Base-by-base conservation (phyloP, 2,113 vertebrate genomes). In the Albula glossodonta region DNA sequence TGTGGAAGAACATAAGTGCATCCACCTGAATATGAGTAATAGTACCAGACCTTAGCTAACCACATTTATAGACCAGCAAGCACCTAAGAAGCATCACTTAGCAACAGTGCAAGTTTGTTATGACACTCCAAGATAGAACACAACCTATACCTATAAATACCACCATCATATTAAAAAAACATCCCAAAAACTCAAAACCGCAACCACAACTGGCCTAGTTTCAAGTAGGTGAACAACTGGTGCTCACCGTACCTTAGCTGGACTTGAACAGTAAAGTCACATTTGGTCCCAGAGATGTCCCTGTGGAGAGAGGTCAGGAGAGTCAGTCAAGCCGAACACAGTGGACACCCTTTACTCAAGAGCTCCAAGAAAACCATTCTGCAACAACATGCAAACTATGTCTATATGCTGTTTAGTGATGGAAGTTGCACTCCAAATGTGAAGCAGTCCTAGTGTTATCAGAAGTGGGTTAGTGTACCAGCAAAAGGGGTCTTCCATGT, bases 221-320 rank as follows among this genome's bases (percentile, higher is more conserved):
- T 66, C 4, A 1, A 19, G 15, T 66, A 66, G 60, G 15, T 5
- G 17, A 22, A 66, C 17, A 66, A 15, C 22, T 15, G 17, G 22
- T 5, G 13, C 60, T 19, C 60, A 66, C 60, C 19, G 5, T 94
- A 99, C 96, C 98, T 97, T 96, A 99, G 92, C 95, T 99, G 98
- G 94, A 99, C 98, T 95, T 99, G 98, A 91, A 99, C 98, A 88
- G 97, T 99, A 94, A 99, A 99, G 95, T 99, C 98, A 92, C 98
- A 99, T 94, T 99, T 99, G 97, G 97, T 98, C 96, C 97, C 98
- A 93, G 98, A 99, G 96, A 99, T 98, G 96, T 99, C 98, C 98
- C 98, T 99, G 66, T 7, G 89, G 86, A 91, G 93, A 92, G 79
- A 78, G 83, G 60, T 4, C 60, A 66, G 17, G 60, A 66, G 60